Conservation (phyloP, 1,140 invertebrate genomes). For the Caenorhabditis briggsae region DNA sequence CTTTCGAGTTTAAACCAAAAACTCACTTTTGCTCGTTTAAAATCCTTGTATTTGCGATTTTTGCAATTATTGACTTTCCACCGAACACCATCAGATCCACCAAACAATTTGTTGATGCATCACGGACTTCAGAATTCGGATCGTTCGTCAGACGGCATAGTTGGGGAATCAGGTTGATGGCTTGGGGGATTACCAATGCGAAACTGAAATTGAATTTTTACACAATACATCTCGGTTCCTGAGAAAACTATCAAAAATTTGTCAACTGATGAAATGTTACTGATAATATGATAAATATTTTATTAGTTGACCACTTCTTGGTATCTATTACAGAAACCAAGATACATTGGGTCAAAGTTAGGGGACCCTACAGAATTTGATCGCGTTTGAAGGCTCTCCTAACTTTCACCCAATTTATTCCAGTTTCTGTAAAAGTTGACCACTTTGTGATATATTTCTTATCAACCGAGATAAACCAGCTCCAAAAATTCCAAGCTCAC, state of each 20-base stretch:
- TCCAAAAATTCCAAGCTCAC: background rate
- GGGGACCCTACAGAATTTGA: no score
- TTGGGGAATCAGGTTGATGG: slow-evolving; percentile 24
- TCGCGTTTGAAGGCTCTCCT: no score
- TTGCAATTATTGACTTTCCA: slow-evolving; percentile 5
- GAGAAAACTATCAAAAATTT: no score
- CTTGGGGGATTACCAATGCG: background rate
- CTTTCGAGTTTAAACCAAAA: background rate
- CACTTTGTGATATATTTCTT: no score
- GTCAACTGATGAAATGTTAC: no score
- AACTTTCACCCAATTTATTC: no score
- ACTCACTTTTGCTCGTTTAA: slow-evolving; percentile 43
- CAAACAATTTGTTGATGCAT: slow-evolving; percentile 1
- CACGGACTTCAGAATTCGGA: slow-evolving; percentile 45
- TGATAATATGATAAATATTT: no score
- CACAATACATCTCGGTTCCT: no score
- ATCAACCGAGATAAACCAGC: no score
- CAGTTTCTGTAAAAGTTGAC: no score
- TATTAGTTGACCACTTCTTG: no score
- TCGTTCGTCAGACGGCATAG: slow-evolving; percentile 24
- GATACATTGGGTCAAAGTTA: background rate
- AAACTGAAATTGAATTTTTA: slow-evolving; percentile 4
- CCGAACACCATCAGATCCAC: slow-evolving; percentile 34
- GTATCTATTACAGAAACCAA: background rate
- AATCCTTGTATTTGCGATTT: background rate